Evolutionary conservation across 2,888 invertebrate species (phyloP).

Genomic region (Dolomedes plantarius): DNA sequence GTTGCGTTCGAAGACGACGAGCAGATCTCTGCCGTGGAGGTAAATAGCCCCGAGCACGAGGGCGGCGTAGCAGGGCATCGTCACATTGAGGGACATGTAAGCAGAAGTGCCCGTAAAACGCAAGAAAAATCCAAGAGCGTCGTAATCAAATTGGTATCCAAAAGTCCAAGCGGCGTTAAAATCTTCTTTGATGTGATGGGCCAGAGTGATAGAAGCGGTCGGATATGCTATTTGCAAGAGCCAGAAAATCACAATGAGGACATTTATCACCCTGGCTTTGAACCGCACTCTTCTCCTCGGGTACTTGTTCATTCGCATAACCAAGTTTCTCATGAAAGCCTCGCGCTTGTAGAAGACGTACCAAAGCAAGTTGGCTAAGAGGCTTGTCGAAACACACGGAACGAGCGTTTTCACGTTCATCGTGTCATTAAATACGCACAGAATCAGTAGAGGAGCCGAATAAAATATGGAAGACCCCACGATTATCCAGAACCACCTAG

Average conservation of each 20-base stretch:
- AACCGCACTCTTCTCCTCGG: not conserved
- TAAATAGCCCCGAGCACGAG: slow-evolving; percentile 8
- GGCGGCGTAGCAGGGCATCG: slow-evolving; percentile 6
- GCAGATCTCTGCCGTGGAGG: not conserved
- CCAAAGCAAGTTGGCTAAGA: not conserved
- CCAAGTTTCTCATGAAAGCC: not conserved
- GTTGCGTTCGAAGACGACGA: not conserved
- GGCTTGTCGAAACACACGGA: not conserved
- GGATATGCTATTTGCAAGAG: too few species aligned
- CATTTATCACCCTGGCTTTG: too few species aligned
- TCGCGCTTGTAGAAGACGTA: not conserved
- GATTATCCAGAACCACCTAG: not conserved
- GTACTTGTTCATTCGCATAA: not conserved
- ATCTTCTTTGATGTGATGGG: too few species aligned
- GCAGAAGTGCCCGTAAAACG: not conserved
- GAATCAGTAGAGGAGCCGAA: not conserved
- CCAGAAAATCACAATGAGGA: too few species aligned
- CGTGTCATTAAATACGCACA: not conserved
- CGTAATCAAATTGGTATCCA: not conserved
- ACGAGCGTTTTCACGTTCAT: not conserved
- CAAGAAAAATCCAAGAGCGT: not conserved
- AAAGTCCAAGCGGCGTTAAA: not conserved
- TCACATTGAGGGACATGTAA: not conserved
- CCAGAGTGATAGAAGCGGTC: not conserved
- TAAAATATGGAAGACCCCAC: not conserved